Percentiles rank a stretch among this genome's conserved stretches.
These are phyloP conservation scores for Scaptomyza montana DNA, from an alignment of 1,140 invertebrate genomes.

Conservation along the genomic window DNA sequence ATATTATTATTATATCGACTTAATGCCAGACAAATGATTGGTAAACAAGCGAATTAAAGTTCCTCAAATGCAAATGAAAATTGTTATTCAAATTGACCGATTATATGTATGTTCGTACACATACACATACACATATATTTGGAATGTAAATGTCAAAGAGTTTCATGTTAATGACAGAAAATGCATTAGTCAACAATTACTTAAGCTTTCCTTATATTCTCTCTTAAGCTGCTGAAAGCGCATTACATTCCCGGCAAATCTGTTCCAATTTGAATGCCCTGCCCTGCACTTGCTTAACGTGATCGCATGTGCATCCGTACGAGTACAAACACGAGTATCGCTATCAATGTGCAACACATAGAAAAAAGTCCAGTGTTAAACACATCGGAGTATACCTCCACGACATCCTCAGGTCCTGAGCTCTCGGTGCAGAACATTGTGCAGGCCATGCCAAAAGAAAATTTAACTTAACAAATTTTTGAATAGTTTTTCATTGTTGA, in stretches of 20 bases:
- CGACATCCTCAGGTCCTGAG: conserved; percentile 7
- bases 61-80: not conserved
- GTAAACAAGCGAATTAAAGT: conserved; percentile 25
- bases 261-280: not conserved
- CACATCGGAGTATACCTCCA: conserved; percentile 52
- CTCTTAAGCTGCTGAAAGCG: too few species aligned
- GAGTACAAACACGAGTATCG: conserved; percentile 23
- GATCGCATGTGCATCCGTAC: conserved; percentile 12
- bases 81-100: conserved; percentile 13
- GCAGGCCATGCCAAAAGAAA: conserved; percentile 11
- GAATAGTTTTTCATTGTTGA: not conserved
- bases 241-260: too few species aligned
- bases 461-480: conserved; percentile 1
- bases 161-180: not conserved
- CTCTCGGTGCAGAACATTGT: not conserved
- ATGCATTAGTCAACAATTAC: too few species aligned
- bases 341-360: conserved; percentile 31
- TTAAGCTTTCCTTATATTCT: too few species aligned
- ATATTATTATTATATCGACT: conserved; percentile 21
- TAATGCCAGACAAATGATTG: conserved; percentile 30
- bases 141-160: not conserved
- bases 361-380: conserved; percentile 33
- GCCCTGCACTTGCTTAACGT: not conserved
- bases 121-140: not conserved
- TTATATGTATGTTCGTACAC: not conserved